Percentiles rank a stretch among this genome's conserved stretches.
Evolutionary conservation across 2,113 vertebrate species (phyloP).

Genomic region (pig (Sus scrofa)): DNA sequence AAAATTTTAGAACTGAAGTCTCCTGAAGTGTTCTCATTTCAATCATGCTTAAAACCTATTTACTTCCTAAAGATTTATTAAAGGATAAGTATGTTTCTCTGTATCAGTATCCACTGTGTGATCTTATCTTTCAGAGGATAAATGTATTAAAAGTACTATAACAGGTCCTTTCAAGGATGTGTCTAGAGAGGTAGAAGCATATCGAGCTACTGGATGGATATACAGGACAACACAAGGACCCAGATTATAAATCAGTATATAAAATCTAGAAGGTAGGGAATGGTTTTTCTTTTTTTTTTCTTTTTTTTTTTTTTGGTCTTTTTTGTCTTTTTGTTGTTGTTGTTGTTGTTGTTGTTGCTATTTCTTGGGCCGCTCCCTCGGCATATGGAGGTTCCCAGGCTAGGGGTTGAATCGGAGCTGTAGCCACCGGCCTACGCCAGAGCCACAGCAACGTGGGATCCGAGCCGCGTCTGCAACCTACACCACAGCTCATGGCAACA

Average conservation of each 20-base stretch:
- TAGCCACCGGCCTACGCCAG: too few species aligned
- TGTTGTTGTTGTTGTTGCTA: too few species aligned
- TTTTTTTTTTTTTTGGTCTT: too few species aligned
- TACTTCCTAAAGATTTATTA: constrained; percentile 58
- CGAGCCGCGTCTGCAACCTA: too few species aligned
- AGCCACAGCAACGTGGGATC: too few species aligned
- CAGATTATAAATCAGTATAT: neutral
- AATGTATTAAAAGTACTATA: constrained; percentile 49
- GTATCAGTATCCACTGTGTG: neutral
- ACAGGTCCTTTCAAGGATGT: neutral
- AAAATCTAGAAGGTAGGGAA: neutral
- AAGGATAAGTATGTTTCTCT: constrained; percentile 31
- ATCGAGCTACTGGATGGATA: neutral
- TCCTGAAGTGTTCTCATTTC: neutral
- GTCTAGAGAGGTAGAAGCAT: neutral
- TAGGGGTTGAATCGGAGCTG: too few species aligned
- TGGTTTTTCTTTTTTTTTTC: constrained; percentile 12
- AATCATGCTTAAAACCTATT: neutral
- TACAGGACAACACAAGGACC: neutral
- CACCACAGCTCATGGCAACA: too few species aligned
- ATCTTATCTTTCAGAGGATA: constrained; percentile 40
- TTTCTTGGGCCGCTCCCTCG: too few species aligned
- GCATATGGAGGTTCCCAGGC: too few species aligned
- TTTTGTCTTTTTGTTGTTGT: too few species aligned
- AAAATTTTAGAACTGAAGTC: constrained; percentile 54